Evolutionary conservation across 2,113 vertebrate species (phyloP), one percentile per base, ranked within the genome.

Genomic region (Tenebrosternarchus preto): DNA sequence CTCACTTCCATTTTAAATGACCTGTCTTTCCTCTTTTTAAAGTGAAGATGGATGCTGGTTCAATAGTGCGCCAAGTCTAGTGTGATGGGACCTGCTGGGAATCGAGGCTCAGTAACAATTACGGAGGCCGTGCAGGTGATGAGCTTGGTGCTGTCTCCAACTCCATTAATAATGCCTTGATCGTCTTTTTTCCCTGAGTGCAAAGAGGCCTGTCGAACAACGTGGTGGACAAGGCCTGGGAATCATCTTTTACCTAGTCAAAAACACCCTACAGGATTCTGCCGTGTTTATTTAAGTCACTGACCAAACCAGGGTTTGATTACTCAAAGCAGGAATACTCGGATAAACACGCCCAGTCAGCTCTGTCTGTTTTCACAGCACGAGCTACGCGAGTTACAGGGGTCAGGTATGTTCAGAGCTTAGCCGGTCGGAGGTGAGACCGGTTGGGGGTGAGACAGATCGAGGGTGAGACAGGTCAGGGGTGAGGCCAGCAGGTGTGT

Each of bases 281-380:
- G 73, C 86, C 56, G 82, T 82, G 64, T 83, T 84, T 84, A 81
- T 85, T 77, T 55, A 77, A 8, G 46, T 25, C 63, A 77, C 39
- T 4, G 27, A 31, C 16, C 1, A 71, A 56, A 56, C 27, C 24
- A 19, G 64, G 29, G 70, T 22, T 66, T 55, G 75, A 77, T 64
- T 60, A 76, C 19, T 11, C 64, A 55, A 67, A 22, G 27, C 22
- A 19, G 22, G 20, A 55, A 2, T 36, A 36, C 3, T 6, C 33
- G 2, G 33, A 36, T 36, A 2, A 36, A 36, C 2, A 36, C n/a
- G n/a, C n/a, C n/a, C n/a, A n/a, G n/a, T n/a, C n/a, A n/a, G n/a
- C n/a, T n/a, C n/a, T n/a, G n/a, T 55, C 15, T 55, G 36, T 4
- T 12, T 31, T 4, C 27, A 63, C 27, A 64, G 19, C 63, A 33